Base-by-base conservation (phyloP, 2,888 invertebrate genomes). In the Agrochola circellaris region DNA sequence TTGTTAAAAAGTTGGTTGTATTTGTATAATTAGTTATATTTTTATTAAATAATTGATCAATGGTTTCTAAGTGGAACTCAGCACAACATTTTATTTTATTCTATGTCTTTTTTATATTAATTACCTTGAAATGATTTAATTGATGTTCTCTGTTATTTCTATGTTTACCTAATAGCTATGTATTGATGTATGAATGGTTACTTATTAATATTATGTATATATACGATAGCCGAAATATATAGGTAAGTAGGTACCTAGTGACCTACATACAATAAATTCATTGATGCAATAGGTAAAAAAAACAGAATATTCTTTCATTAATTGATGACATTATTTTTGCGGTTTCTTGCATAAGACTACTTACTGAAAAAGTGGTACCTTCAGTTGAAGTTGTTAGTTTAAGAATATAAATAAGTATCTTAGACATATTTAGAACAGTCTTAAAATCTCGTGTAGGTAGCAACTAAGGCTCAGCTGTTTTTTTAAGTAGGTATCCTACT, bases 81-180 rank as follows among this genome's bases (percentile, higher is more conserved):
- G 0, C 15, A 42, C 1, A 38, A 60, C 2, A 13, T 17, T 48
- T 13, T 34, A 62, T 61, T 38, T 42, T 51, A 58, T 58, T 60
- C 0, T 3, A 13, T 7, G 20, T 3, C 20, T 34, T 34, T 48
- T n/a, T 17, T 1, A 48, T 2, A n/a, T 0, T 48, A n/a, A 20
- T 42, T 48, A 78, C 38, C 60, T 77, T 78, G 66, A 51, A 56
- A 26, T 58, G 11, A 2, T 42, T 26, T 62, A 67, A 62, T 62
- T 58, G 15, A 3, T 60, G 23, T 34, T 60, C 58, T 51, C 26
- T 30, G n/a, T 48, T 79, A 48, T 70, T 79, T 58, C 0, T 60
- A 38, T 77, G 70, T 82, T 77, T 70, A 70, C 48, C 2, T 77
- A n/a, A 38, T 56, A n/a, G 23, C 9, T 62, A 48, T 42, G 60